Percentiles rank a stretch among this genome's conserved stretches.
Evolutionary conservation across 2,113 vertebrate genomes (phyloP).

Genomic region (Tylochromis polylepis): DNA sequence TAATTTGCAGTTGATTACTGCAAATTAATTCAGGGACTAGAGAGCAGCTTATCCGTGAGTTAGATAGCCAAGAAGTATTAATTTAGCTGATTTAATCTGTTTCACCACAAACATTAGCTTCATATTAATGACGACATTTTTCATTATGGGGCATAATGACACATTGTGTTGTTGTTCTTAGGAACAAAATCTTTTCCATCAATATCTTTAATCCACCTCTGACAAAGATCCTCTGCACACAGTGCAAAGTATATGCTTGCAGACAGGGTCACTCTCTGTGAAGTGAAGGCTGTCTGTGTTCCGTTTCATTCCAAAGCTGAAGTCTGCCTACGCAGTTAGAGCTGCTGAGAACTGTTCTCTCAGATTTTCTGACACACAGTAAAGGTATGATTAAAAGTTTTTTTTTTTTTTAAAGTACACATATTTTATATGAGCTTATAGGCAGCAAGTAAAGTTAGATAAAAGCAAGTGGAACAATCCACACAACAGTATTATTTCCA

Average conservation of each 20-base stretch:
- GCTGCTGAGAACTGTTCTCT: background rate
- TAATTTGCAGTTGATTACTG: background rate
- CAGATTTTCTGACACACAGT: background rate
- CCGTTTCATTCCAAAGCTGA: background rate
- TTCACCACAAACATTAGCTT: background rate
- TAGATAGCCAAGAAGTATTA: background rate
- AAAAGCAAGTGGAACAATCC: background rate
- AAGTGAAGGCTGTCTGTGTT: background rate
- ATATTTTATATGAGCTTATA: background rate
- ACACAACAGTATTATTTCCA: background rate
- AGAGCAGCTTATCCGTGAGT: background rate
- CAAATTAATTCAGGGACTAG: background rate
- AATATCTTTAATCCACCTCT: background rate
- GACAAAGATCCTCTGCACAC: background rate
- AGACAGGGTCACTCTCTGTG: background rate
- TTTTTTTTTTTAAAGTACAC: rapidly evolving
- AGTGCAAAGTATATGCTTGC: background rate
- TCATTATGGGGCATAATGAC: background rate
- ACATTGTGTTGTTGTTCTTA: background rate
- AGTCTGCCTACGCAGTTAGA: background rate
- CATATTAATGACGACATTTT: background rate
- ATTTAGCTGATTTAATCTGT: background rate
- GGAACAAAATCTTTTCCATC: background rate
- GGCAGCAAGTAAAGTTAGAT: background rate
- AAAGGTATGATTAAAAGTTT: background rate